Evolutionary conservation across 2,888 invertebrate genomes (phyloP).

Genomic region (Epiblema foenella): DNA sequence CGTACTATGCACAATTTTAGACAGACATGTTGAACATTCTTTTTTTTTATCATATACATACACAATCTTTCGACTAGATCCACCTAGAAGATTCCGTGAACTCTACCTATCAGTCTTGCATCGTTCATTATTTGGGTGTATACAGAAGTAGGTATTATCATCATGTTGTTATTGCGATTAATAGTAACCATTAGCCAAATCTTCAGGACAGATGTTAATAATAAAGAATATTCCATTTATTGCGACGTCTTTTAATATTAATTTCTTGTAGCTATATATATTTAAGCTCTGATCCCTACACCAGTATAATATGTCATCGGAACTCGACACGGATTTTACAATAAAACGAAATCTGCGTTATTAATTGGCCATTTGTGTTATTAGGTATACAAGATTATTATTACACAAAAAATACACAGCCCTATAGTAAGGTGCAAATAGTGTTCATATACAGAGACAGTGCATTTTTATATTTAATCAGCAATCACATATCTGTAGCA

Average conservation of each 20-base stretch:
- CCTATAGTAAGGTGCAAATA: neutral
- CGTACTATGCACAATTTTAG: no score
- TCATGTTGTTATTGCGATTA: neutral
- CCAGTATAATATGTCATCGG: neutral
- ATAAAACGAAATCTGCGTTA: neutral
- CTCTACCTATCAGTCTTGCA: neutral
- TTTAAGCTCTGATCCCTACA: neutral
- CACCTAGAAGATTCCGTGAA: neutral
- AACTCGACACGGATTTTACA: neutral
- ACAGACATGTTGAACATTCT: neutral
- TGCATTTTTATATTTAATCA: slow-evolving; percentile 1
- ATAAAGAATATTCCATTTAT: neutral
- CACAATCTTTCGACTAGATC: neutral
- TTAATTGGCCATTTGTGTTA: neutral
- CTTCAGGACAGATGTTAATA: neutral
- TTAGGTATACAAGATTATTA: neutral
- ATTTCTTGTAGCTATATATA: neutral
- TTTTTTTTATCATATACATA: neutral
- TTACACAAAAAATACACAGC: neutral
- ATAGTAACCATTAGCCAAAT: slow-evolving; percentile 2
- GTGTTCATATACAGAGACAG: slow-evolving; percentile 1
- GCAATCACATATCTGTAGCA: neutral
- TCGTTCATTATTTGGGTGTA: neutral
- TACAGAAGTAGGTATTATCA: neutral
- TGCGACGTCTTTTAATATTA: neutral